phyloP scores from a whole-genome alignment of 2,797 vertebrate species.

The Crocodylus rhombifer region DNA sequence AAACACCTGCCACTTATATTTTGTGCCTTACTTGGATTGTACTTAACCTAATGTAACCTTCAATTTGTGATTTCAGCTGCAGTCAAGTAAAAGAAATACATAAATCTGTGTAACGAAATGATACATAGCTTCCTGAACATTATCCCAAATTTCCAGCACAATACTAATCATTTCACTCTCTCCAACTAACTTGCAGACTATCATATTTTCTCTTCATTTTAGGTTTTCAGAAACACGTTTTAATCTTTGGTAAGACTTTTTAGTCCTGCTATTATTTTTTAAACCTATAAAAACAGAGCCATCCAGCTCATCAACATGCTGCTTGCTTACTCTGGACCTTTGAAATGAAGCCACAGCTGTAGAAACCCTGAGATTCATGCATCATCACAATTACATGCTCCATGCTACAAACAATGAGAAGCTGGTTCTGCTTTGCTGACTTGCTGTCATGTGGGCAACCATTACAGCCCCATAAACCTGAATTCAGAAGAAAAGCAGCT shows the following conservation, averaged over 20 bases:
- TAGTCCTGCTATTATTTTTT: background rate
- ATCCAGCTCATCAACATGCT: background rate
- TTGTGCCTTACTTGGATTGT: no score
- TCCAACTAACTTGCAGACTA: background rate
- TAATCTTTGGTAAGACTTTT: background rate
- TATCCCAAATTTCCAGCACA: background rate
- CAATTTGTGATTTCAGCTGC: background rate
- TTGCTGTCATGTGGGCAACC: background rate
- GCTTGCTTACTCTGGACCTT: background rate
- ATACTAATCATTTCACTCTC: background rate
- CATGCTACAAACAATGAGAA: background rate
- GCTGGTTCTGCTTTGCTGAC: background rate
- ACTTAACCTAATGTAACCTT: no score
- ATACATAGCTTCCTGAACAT: background rate
- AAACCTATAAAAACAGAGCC: background rate
- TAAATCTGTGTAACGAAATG: rapidly evolving
- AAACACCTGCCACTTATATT: no score
- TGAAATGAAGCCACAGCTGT: background rate
- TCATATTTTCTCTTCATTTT: background rate
- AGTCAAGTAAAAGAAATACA: background rate
- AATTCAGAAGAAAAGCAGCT: background rate
- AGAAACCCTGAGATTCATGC: background rate
- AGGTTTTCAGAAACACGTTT: background rate
- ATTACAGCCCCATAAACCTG: background rate
- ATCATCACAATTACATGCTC: background rate